Base-by-base conservation (phyloP, 2,888 invertebrate genomes). In the Synergus itoensis region DNA sequence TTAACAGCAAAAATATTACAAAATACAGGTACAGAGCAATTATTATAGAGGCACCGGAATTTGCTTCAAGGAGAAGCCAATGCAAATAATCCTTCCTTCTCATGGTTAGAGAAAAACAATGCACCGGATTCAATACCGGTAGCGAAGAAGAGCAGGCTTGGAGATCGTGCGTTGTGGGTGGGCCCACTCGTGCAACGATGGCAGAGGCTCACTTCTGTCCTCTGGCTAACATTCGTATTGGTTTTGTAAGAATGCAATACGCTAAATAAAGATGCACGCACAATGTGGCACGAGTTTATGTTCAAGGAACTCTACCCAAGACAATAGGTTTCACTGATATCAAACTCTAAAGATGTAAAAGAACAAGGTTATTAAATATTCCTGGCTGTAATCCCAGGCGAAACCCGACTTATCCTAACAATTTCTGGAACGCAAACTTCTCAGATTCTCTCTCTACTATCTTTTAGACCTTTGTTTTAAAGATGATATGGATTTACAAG, bases 141-240 rank as follows among this genome's bases (percentile, higher is more conserved):
- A 92, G 92, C 91, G 85, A 89, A 82, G 84, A 86, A 81, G 77
- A 73, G 73, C 73, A 36, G 80, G 80, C 83, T 83, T 79, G 82
- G 87, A 90, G 90, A 92, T 91, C 91, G 91, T 91, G 91, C 92
- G 86, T 91, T 90, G 92, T 91, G 92, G 92, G 92, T 92, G 92
- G 92, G 92, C 92, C 53, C 84, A 80, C 83, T 86, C 80, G 78
- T 87, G 85, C 86, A 87, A 87, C 86, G 87, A 88, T 87, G 87
- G 85, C 88, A 78, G 85, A 84, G 81, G 82, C 79, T 86, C 84
- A 86, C 86, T 85, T 86, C 86, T 86, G 82, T 84, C 73, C 73
- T 53, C 4, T 53, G 73, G 86, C 84, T 86, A 84, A 83, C 85
- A 83, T 85, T 83, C 83, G 81, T 84, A 83, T 78, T 84, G 82